A percentile compares a stretch with the other conserved stretches of the same genome.
phyloP scores from a whole-genome alignment of 2,113 vertebrate species.

The Gallinago jamesoni region DNA sequence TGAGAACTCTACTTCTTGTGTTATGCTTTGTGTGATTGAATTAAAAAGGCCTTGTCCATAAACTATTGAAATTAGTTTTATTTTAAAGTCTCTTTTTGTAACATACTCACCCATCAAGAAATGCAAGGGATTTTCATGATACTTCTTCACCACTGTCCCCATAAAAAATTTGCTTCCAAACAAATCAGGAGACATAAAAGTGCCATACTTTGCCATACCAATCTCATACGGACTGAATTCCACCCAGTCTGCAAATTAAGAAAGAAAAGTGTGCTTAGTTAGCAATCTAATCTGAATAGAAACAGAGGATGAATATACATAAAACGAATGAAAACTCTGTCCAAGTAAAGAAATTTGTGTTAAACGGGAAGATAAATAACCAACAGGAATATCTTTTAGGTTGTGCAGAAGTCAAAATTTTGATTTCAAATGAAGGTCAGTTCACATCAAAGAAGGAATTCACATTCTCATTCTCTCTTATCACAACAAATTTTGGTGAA shows the following conservation, averaged over 20 bases:
- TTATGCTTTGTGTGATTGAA: neutral
- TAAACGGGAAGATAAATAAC: neutral
- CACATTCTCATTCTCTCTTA: neutral
- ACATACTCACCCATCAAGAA: slow-evolving; percentile 93
- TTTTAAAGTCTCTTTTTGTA: neutral
- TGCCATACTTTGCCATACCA: slow-evolving; percentile 98
- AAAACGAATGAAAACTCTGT: neutral
- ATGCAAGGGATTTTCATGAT: slow-evolving; percentile 94
- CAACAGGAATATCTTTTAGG: neutral
- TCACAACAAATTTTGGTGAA: neutral
- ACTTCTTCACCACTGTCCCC: slow-evolving; percentile 92
- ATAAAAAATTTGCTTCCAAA: slow-evolving; percentile 99
- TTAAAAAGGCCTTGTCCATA: neutral
- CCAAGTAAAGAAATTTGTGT: neutral
- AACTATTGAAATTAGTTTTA: neutral
- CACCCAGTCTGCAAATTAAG: slow-evolving; percentile 88
- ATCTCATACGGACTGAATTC: slow-evolving; percentile 98
- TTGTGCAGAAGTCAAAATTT: neutral
- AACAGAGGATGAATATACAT: neutral
- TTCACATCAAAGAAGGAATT: neutral
- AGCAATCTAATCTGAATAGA: neutral
- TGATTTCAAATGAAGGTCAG: neutral
- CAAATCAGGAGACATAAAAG: slow-evolving; percentile 93
- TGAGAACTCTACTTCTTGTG: neutral
- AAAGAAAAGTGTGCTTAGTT: neutral